Conservation (phyloP, 2,113 vertebrate genomes). For the Sclerurus mexicanus region DNA sequence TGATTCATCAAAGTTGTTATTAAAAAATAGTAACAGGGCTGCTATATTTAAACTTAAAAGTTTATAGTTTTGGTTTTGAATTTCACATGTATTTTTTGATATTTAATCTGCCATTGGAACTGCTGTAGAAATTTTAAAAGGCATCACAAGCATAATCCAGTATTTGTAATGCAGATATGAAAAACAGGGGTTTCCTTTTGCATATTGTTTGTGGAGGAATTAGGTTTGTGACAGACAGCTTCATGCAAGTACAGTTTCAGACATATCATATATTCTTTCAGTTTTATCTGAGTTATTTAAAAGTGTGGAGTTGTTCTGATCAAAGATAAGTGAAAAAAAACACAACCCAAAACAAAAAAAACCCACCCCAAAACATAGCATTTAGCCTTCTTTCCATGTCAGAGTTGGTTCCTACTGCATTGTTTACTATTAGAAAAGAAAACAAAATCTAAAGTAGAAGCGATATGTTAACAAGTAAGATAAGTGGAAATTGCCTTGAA, state of each 20-base stretch:
- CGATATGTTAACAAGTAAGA: neutral
- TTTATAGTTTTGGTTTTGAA: neutral
- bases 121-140: neutral
- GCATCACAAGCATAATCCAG: neutral
- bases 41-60: neutral
- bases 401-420: neutral
- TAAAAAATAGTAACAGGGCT: neutral
- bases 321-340: neutral
- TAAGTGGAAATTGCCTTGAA: neutral
- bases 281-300: neutral
- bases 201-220: neutral
- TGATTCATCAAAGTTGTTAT: neutral
- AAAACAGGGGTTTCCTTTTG: neutral
- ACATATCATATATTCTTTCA: neutral
- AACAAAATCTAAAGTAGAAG: neutral
- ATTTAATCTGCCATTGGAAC: neutral
- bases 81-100: neutral
- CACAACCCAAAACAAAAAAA: no score
- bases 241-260: neutral
- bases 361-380: rapidly evolving
- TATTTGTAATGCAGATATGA: neutral
- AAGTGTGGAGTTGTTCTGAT: neutral
- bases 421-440: neutral
- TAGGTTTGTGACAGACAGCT: neutral
- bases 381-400: neutral